Conservation (phyloP, 2,113 vertebrate genomes). For the Silurus meridionalis region DNA sequence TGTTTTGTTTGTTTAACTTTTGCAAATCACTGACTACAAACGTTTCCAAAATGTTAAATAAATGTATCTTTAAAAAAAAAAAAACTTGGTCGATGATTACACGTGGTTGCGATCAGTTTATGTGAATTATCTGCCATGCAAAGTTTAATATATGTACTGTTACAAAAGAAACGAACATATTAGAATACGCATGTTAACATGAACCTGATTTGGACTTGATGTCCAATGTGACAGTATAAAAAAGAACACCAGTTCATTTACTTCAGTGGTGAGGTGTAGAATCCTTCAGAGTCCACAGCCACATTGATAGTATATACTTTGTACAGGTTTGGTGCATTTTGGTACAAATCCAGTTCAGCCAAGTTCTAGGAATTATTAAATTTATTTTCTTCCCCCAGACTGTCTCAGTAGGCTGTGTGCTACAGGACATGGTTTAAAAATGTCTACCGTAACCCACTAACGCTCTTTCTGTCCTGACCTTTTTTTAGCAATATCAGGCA, state of each 20-base stretch:
- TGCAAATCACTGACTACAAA: neutral
- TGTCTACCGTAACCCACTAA: neutral
- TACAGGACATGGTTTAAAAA: neutral
- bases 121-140: neutral
- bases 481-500: constrained; percentile 72
- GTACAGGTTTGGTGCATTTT: neutral
- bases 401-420: neutral
- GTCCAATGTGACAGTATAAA: neutral
- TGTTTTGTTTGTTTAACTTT: neutral
- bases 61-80: neutral
- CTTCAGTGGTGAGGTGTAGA: neutral
- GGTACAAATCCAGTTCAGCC: neutral
- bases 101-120: neutral
- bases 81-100: neutral
- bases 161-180: neutral
- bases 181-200: neutral
- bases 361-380: neutral
- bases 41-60: neutral
- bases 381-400: too few relatives aligned
- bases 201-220: neutral
- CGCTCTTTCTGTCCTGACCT: constrained; percentile 13
- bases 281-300: neutral
- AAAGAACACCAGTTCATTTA: neutral
- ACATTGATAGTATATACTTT: neutral
- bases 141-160: neutral